These are phyloP conservation scores for Chrysochloris asiatica DNA, from an alignment of 2,113 vertebrate species.

Conservation along the genomic window DNA sequence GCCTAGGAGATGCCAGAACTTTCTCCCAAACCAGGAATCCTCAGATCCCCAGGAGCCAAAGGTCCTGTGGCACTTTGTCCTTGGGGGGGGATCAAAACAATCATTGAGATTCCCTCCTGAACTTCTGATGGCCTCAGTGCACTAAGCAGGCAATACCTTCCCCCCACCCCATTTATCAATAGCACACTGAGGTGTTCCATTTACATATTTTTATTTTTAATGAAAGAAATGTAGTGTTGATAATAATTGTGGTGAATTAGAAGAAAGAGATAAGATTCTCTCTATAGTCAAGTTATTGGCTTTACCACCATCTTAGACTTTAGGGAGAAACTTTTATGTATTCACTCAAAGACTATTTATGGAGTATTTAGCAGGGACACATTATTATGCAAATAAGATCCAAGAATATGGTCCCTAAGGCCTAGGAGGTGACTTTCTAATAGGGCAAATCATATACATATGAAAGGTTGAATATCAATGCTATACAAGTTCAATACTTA, in stretches of 20 bases:
- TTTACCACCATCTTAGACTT: too few relatives aligned
- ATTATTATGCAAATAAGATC: conserved; percentile 4
- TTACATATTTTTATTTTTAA: conserved; percentile 8
- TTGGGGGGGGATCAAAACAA: too few relatives aligned
- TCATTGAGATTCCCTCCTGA: background rate
- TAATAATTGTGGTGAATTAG: background rate
- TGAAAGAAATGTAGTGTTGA: background rate
- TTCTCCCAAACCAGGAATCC: too few relatives aligned
- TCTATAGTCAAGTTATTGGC: too few relatives aligned
- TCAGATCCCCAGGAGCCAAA: too few relatives aligned
- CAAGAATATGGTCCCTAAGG: background rate
- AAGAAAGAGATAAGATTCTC: too few relatives aligned
- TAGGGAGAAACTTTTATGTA: background rate
- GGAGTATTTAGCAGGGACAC: background rate
- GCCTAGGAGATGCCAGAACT: background rate
- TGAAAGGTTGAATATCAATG: background rate
- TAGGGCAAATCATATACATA: background rate
- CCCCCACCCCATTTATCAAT: background rate
- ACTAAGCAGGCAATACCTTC: background rate
- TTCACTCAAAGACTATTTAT: conserved; percentile 52
- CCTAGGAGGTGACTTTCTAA: background rate
- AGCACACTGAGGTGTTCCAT: too few relatives aligned
- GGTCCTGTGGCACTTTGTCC: too few relatives aligned
- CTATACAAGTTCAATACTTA: conserved; percentile 25
- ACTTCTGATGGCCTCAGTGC: background rate